Evolutionary conservation across 2,888 invertebrate genomes (phyloP), one percentile per base, ranked within the genome.

Genomic region (Apotomis capreana): DNA sequence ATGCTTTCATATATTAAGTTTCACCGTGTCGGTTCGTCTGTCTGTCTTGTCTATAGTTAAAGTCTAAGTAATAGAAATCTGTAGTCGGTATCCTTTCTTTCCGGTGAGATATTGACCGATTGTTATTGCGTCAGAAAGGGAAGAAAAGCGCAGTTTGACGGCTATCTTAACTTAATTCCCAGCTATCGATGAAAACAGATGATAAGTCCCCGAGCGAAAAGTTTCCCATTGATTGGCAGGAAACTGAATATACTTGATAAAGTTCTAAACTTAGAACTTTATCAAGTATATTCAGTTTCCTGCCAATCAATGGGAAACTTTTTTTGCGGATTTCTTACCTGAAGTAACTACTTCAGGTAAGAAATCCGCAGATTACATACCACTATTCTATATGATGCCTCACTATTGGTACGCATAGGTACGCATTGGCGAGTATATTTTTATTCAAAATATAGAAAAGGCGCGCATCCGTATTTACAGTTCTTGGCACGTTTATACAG

Each of bases 401-500:
- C n/a, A 8, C 40, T 3, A 2, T 26, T 26, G 1, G 58, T 58
- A 37, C n/a, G 12, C n/a, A 3, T 58, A n/a, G n/a, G n/a, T n/a
- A 58, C 10, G 5, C 12, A 37, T 12, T 3, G 4, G 4, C 49
- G 9, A 62, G 40, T 62, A 65, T 60, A 60, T 68, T 73, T 67
- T 69, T 72, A 74, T 73, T 72, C 70, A 63, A 68, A 61, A 68
- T 68, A 70, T 55, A 72, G 62, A 52, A 72, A 68, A 63, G 62
- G 69, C 37, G 78, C 81, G 82, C 79, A 83, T 82, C 80, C 84
- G 80, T 86, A 87, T 89, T 91, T 90, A 89, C 89, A 86, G 89
- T 92, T 91, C 92, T 87, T 88, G 90, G 91, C 92, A 93, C 92
- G 92, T 92, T 84, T 89, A 84, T 83, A 78, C 82, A 84, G 87